Base-by-base conservation (phyloP, 2,113 vertebrate species). In the Physeter macrocephalus region DNA sequence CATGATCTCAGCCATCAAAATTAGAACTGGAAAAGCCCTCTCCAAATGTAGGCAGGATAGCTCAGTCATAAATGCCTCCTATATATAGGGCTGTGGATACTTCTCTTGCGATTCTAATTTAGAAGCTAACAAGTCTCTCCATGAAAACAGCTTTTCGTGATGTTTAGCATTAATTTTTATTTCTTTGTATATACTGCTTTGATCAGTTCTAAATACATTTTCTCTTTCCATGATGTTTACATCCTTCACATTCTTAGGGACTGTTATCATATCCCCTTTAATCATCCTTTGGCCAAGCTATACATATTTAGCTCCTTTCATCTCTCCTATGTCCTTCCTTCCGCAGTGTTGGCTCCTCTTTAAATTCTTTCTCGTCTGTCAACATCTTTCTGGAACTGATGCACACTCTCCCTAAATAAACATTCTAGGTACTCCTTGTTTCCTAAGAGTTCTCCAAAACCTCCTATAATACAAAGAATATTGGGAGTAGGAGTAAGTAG, bases 1-100 rank as follows among this genome's bases (percentile, higher is more conserved):
- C 78, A 96, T 96, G 97, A 97, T 93, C 92, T 98, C 98, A 97
- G 97, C 41, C 75, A 96, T 97, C 97, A 66, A 97, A 97, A 96
- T 97, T 90, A 98, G 95, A 98, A 94, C 90, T 95, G 46, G 87
- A 97, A 86, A 88, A 94, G 92, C 83, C 92, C 80, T 96, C 83
- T 31, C 81, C 69, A 95, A 85, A 66, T 34, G 80, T 54, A 90
- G 41, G 88, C 90, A 94, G 57, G 59, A 83, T 6, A 85, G 41
- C 41, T 93, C 43, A 57, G 41, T 66, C n/a, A 3, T 71, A 77
- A 93, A 93, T 61, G 52, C 59, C 77, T 96, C 41, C 54, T 72
- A 59, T 27, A 59, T 27, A 43, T 3, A 93, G 46, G 54, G 54
- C 21, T 83, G 93, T 25, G 66, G 46, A 52, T 62, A 87, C 20